These are phyloP conservation scores for Armadillidium nasatum DNA, from an alignment of 1,140 invertebrate species.

Conservation along the genomic window DNA sequence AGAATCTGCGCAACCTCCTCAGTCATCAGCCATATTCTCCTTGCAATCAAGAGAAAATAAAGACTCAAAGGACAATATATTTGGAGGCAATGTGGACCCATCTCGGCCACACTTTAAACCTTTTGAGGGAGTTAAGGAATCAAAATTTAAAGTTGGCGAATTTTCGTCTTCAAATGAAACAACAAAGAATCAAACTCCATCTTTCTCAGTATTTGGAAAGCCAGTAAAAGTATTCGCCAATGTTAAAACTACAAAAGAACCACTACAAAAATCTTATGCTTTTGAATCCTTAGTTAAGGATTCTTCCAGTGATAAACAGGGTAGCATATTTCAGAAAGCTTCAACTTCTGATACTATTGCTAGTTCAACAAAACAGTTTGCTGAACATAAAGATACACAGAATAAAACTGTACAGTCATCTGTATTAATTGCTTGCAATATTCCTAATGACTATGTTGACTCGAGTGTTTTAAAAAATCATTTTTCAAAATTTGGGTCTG, in stretches of 20 bases:
- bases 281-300: neutral
- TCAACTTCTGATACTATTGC: neutral
- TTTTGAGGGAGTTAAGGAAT: neutral
- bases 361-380: neutral
- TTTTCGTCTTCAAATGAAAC: neutral
- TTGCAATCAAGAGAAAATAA: neutral
- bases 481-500: conserved; percentile 39
- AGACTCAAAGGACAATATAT: neutral
- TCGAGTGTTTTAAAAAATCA: conserved; percentile 31
- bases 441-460: conserved; percentile 28
- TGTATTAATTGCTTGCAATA: neutral
- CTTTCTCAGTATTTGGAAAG: too few relatives aligned
- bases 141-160: neutral
- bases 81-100: neutral
- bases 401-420: neutral
- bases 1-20: too few relatives aligned
- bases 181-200: too few relatives aligned
- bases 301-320: neutral
- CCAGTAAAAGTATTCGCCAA: too few relatives aligned
- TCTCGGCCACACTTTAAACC: neutral
- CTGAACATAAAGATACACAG: neutral
- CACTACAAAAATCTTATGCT: too few relatives aligned
- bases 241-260: too few relatives aligned
- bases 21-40: neutral
- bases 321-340: neutral